A percentile compares a stretch with the other conserved stretches of the same genome.
phyloP scores from a whole-genome alignment of 1,140 invertebrate genomes.

The Apis laboriosa region DNA sequence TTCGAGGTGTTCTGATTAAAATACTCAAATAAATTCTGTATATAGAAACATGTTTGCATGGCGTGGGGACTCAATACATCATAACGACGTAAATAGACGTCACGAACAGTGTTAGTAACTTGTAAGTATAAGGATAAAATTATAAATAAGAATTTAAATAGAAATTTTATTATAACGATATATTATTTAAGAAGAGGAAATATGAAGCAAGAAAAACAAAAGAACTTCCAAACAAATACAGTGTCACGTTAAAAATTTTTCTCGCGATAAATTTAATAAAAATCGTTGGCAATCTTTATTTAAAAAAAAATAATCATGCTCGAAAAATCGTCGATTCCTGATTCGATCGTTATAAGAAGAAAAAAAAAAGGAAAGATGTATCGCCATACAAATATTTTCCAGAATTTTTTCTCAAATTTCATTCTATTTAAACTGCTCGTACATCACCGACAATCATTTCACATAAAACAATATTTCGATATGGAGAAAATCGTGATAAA shows the following conservation, averaged over 20 bases:
- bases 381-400: slow-evolving; percentile 3
- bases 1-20: slow-evolving; percentile 62
- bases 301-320: not conserved
- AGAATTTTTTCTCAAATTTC: slow-evolving; percentile 11
- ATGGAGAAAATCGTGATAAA: not conserved
- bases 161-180: not conserved
- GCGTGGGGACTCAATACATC: slow-evolving; percentile 56
- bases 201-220: not conserved
- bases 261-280: not conserved
- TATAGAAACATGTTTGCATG: slow-evolving; percentile 50
- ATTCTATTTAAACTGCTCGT: slow-evolving; percentile 7
- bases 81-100: slow-evolving; percentile 44
- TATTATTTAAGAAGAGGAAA: too few species aligned
- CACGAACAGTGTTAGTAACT: slow-evolving; percentile 22
- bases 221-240: not conserved
- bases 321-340: not conserved
- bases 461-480: not conserved
- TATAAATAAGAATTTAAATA: not conserved
- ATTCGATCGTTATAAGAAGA: not conserved
- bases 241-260: not conserved
- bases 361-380: not conserved
- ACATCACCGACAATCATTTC: slow-evolving; percentile 54
- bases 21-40: slow-evolving; percentile 61
- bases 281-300: slow-evolving; percentile 2
- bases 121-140: not conserved